These are phyloP conservation scores for Prionailurus viverrinus DNA, from an alignment of 2,113 vertebrate species.

Conservation along the genomic window DNA sequence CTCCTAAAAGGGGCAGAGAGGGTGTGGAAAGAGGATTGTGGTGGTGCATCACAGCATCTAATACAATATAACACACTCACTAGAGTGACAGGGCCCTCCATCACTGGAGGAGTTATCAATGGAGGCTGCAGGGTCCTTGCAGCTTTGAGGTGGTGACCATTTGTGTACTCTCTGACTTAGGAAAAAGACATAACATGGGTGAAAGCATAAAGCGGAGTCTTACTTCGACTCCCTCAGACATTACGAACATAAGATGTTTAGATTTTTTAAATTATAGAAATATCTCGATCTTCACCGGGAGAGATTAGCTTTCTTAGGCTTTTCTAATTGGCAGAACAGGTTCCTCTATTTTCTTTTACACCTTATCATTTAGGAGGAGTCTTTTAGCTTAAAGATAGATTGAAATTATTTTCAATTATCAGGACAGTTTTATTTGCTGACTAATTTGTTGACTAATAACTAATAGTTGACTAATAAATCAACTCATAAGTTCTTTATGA, in stretches of 20 bases:
- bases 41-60: background rate
- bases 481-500: too few species aligned
- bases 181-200: background rate
- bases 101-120: background rate
- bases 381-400: background rate
- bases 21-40: too few species aligned
- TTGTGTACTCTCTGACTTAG: background rate
- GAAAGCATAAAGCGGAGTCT: background rate
- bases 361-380: background rate
- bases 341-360: background rate
- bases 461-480: too few species aligned
- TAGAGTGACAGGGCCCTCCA: background rate
- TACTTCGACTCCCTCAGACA: background rate
- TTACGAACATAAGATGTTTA: background rate
- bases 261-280: background rate
- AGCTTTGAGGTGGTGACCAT: background rate
- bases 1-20: background rate
- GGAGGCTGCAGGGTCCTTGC: background rate
- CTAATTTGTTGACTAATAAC: too few species aligned
- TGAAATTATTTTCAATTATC: background rate
- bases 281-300: background rate
- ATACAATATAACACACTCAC: background rate
- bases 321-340: background rate
- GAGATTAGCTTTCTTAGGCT: background rate
- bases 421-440: conserved; percentile 7